Evolutionary conservation across 2,797 vertebrate genomes (phyloP).

Genomic region (Scolopax bukidnonensis): DNA sequence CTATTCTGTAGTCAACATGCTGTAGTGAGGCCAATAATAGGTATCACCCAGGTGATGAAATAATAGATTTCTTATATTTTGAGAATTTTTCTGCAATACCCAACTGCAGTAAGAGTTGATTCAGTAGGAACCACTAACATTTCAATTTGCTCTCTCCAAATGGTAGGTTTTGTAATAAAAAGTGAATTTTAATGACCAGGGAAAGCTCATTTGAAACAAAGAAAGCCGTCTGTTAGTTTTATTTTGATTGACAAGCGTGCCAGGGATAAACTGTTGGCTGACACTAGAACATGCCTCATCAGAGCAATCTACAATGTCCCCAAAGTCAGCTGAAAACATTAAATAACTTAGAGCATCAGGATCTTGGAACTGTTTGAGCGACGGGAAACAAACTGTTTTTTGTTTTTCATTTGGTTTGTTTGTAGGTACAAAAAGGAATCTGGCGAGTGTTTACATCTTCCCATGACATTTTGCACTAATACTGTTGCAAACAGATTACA

Average conservation of each 20-base stretch:
- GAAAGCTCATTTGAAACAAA: constrained; percentile 65
- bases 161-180: constrained; percentile 41
- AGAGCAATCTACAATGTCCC: constrained; percentile 46
- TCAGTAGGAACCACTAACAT: constrained; percentile 1
- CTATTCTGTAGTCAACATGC: neutral
- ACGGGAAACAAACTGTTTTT: constrained; percentile 66
- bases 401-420: constrained; percentile 73
- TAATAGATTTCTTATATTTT: neutral
- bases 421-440: constrained; percentile 76
- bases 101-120: neutral
- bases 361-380: constrained; percentile 57
- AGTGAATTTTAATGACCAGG: constrained; percentile 45
- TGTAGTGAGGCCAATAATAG: neutral
- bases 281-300: constrained; percentile 59
- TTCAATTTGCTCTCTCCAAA: constrained; percentile 29
- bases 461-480: constrained; percentile 79
- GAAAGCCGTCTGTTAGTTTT: constrained; percentile 55
- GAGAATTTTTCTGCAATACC: neutral
- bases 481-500: constrained; percentile 78
- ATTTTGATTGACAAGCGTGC: constrained; percentile 64
- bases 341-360: constrained; percentile 51
- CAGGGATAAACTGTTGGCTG: constrained; percentile 54
- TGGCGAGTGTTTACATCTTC: constrained; percentile 79
- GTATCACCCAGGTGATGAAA: neutral
- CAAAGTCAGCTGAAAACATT: constrained; percentile 54